phyloP scores from a whole-genome alignment of 2,888 invertebrate species.

The Craniophora ligustri region DNA sequence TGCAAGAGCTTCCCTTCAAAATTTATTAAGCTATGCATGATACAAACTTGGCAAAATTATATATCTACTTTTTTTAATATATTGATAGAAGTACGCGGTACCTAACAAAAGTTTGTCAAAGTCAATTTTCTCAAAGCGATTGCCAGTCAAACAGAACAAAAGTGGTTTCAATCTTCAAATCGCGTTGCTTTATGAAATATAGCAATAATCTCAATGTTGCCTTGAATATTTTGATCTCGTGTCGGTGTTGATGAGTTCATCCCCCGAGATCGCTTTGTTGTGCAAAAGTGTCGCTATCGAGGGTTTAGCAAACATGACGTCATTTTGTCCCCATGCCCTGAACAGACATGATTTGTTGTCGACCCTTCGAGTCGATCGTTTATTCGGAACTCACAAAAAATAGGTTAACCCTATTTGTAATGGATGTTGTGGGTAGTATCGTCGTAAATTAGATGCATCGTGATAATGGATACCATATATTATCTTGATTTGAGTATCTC shows the following conservation, averaged over 20 bases:
- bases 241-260: slow-evolving; percentile 66
- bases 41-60: slow-evolving; percentile 36
- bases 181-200: slow-evolving; percentile 54
- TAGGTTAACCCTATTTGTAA: slow-evolving; percentile 34
- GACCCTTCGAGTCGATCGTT: slow-evolving; percentile 57
- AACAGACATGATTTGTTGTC: slow-evolving; percentile 68
- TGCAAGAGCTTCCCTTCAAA: slow-evolving; percentile 19
- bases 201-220: slow-evolving; percentile 60
- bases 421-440: slow-evolving; percentile 12
- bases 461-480: slow-evolving; percentile 1
- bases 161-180: slow-evolving; percentile 33
- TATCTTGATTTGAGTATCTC: not conserved
- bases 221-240: slow-evolving; percentile 66
- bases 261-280: slow-evolving; percentile 63
- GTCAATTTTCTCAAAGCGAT: slow-evolving; percentile 40
- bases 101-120: slow-evolving; percentile 37
- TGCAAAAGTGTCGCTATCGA: slow-evolving; percentile 58
- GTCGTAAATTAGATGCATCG: slow-evolving; percentile 25
- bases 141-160: slow-evolving; percentile 34
- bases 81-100: too few relatives aligned
- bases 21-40: slow-evolving; percentile 31
- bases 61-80: slow-evolving; percentile 41
- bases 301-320: slow-evolving; percentile 66
- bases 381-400: slow-evolving; percentile 42
- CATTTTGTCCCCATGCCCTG: slow-evolving; percentile 62